Conservation (phyloP, 1,140 invertebrate species). For the Lepidurus apus region DNA sequence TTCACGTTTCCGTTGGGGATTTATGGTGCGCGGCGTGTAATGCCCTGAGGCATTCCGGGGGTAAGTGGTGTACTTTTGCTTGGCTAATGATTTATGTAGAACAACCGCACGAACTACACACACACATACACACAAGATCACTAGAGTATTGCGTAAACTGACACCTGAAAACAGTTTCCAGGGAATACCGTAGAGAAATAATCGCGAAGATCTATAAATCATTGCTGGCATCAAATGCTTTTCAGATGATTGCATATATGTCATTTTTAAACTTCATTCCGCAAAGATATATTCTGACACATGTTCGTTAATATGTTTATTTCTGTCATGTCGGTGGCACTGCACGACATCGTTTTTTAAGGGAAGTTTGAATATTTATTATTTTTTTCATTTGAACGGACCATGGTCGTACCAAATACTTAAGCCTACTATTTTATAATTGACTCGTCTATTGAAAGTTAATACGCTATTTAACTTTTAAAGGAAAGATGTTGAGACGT, state of each 20-base stretch:
- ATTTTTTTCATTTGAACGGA: too few species aligned
- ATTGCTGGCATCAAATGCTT: not conserved
- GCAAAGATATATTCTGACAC: too few species aligned
- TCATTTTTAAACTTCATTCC: too few species aligned
- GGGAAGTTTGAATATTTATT: too few species aligned
- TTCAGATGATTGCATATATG: not conserved
- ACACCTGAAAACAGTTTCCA: not conserved
- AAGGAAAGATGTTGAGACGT: too few species aligned
- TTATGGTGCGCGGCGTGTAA: conserved; percentile 7
- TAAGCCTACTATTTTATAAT: too few species aligned
- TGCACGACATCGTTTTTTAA: too few species aligned
- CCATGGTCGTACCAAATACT: too few species aligned
- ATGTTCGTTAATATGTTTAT: too few species aligned
- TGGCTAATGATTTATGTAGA: not conserved
- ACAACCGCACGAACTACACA: not conserved
- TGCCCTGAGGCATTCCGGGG: not conserved
- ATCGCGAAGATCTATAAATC: not conserved
- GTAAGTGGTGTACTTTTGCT: not conserved
- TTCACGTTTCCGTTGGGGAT: conserved; percentile 1
- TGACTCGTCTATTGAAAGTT: too few species aligned
- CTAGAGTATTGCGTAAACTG: not conserved
- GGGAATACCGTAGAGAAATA: not conserved
- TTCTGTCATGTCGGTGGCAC: too few species aligned
- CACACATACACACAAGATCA: not conserved
- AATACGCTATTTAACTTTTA: too few species aligned